Base-by-base conservation (phyloP, 2,888 invertebrate genomes). In the Alentia gelatinosa region DNA sequence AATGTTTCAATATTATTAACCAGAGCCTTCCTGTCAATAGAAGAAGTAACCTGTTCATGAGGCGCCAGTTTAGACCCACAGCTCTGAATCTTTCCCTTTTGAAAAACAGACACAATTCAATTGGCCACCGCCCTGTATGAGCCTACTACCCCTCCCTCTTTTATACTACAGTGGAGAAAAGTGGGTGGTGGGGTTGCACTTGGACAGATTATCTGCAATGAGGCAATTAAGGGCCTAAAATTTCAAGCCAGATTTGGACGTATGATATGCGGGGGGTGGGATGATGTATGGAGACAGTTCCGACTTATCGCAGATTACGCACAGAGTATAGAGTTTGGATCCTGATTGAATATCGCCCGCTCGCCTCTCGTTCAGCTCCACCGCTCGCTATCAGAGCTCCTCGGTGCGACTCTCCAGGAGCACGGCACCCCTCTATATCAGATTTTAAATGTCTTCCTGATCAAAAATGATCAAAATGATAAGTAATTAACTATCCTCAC, bases 301-400 rank as follows among this genome's bases (percentile, higher is more conserved):
- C 79, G 79, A 79, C 79, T 79, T 79, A 79, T 79, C 79, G 79
- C 39, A 23, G 79, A 35, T 79, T 79, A 79, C 68, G 68, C 68
- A 19, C 23, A 35, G 9, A 35, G 37, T 35, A 37, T 79, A 79
- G 37, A 37, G 79, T 79, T 39, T 39, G 37, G 37, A 4, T 39
- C 39, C 79, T 79, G 79, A 35, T 79, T 79, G 79, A 79, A 79
- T 79, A 79, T 39, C 79, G 79, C 79, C n/a, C 79, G 79, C 39
- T n/a, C 79, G 35, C 37, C 63, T 5, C 63, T 5, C 63, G n/a
- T n/a, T n/a, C n/a, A n/a, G n/a, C n/a, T n/a, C n/a, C 56, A 56
- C 56, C 23, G 56, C 56, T 56, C 79, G 15, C 12, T 26, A 79
- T 79, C 79, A 35, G 12, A 35, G 23, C 19, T 23, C n/a, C 15